Percentiles rank a stretch among this genome's conserved stretches.
phyloP scores from a whole-genome alignment of 1,140 invertebrate species.

The Drosophila azteca region DNA sequence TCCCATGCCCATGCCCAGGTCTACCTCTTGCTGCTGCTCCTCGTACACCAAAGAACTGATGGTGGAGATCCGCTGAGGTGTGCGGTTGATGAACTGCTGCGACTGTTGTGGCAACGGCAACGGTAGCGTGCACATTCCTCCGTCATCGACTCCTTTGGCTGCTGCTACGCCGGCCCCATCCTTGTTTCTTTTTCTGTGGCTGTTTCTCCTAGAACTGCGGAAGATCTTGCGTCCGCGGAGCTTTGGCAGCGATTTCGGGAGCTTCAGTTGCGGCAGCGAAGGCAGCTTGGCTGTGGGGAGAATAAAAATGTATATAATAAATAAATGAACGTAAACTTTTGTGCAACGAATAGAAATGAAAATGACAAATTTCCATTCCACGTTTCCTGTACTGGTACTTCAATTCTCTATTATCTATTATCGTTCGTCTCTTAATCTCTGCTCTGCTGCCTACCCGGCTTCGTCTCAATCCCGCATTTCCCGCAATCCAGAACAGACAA shows the following conservation, averaged over 20 bases:
- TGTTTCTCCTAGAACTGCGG: constrained; percentile 54
- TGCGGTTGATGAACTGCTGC: constrained; percentile 72
- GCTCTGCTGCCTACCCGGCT: too few relatives aligned
- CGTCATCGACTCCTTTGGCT: constrained; percentile 2
- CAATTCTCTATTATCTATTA: too few relatives aligned
- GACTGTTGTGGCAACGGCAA: constrained; percentile 39
- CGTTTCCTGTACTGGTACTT: too few relatives aligned
- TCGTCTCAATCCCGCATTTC: too few relatives aligned
- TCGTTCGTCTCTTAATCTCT: too few relatives aligned
- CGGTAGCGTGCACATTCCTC: constrained; percentile 5
- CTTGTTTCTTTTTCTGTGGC: constrained; percentile 12
- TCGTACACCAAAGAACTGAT: constrained; percentile 76
- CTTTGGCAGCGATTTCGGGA: constrained; percentile 74
- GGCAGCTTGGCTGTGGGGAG: constrained; percentile 58
- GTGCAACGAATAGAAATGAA: not conserved
- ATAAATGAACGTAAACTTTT: too few relatives aligned
- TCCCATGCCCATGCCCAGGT: not conserved
- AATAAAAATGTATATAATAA: constrained; percentile 1
- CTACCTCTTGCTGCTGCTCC: not conserved
- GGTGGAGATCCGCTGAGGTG: constrained; percentile 74
- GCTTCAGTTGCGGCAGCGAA: constrained; percentile 65
- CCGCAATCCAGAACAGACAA: too few relatives aligned
- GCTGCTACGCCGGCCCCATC: not conserved
- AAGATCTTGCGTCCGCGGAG: constrained; percentile 72
- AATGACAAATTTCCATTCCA: too few relatives aligned